Conservation (phyloP, 2,888 invertebrate species). For the Lacanobia oleracea region DNA sequence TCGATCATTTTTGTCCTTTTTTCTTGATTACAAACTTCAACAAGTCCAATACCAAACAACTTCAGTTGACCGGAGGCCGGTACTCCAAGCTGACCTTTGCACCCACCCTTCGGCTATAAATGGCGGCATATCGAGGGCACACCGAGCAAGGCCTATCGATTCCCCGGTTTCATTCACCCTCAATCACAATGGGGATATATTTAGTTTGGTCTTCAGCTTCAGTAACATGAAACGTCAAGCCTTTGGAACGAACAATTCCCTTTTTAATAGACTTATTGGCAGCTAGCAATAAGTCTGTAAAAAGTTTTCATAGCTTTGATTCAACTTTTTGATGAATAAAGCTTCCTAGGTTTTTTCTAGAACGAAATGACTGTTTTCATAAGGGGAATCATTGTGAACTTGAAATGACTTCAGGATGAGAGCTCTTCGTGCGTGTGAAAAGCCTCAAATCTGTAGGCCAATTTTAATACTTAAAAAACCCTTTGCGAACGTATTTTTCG, state of each 20-base stretch:
- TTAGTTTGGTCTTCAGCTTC: conserved; percentile 27
- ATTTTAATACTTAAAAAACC: no score
- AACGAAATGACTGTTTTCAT: no score
- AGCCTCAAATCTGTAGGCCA: not conserved
- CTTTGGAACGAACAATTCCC: conserved; percentile 6
- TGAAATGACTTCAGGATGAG: no score
- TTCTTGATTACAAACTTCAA: conserved; percentile 2
- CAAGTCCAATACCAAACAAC: conserved; percentile 3
- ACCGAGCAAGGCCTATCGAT: conserved; percentile 49
- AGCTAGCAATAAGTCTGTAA: no score
- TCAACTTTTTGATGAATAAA: not conserved
- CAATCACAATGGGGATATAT: conserved; percentile 43
- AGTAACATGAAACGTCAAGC: conserved; percentile 13
- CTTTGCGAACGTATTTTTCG: no score
- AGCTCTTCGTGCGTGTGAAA: not conserved
- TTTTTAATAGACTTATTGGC: not conserved
- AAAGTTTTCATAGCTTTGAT: not conserved
- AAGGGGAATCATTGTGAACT: no score
- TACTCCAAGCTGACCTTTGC: conserved; percentile 43
- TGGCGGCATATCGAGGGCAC: conserved; percentile 33
- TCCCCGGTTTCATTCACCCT: conserved; percentile 52
- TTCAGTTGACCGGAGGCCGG: conserved; percentile 20
- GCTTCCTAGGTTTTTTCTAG: not conserved
- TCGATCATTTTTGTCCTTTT: not conserved
- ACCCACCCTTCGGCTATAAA: conserved; percentile 43